Evolutionary conservation across 2,797 vertebrate genomes (phyloP).

Genomic region (Spizella passerina): DNA sequence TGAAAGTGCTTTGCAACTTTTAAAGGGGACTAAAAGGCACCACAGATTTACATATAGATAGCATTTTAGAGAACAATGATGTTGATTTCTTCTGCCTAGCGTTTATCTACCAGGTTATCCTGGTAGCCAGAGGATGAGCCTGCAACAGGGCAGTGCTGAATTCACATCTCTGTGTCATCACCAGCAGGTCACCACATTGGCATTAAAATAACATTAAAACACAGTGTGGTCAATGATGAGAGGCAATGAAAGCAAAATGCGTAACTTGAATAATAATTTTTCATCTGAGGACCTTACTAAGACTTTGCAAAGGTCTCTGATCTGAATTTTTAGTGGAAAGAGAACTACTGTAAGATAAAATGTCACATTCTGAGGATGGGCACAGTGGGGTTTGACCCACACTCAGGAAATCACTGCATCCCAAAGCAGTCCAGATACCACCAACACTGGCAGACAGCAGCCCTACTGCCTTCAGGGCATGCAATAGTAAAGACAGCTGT

Average conservation of each 20-base stretch:
- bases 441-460: not conserved
- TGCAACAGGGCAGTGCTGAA: not conserved
- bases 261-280: not conserved
- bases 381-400: not conserved
- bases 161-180: not conserved
- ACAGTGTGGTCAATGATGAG: not conserved
- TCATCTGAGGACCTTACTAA: not conserved
- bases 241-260: not conserved
- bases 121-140: not conserved
- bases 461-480: not conserved
- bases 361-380: accelerated
- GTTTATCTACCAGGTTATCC: not conserved
- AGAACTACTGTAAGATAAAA: not conserved
- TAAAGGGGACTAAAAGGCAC: not conserved
- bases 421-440: not conserved
- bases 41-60: slow-evolving; percentile 30
- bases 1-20: slow-evolving; percentile 2
- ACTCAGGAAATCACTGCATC: not conserved
- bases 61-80: not conserved
- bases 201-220: not conserved
- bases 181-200: not conserved
- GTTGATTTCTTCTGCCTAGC: not conserved
- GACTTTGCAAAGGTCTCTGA: not conserved
- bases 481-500: not conserved
- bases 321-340: not conserved